These are phyloP conservation scores for Euborellia annulipes DNA, from an alignment of 1,140 invertebrate species.

Conservation along the genomic window DNA sequence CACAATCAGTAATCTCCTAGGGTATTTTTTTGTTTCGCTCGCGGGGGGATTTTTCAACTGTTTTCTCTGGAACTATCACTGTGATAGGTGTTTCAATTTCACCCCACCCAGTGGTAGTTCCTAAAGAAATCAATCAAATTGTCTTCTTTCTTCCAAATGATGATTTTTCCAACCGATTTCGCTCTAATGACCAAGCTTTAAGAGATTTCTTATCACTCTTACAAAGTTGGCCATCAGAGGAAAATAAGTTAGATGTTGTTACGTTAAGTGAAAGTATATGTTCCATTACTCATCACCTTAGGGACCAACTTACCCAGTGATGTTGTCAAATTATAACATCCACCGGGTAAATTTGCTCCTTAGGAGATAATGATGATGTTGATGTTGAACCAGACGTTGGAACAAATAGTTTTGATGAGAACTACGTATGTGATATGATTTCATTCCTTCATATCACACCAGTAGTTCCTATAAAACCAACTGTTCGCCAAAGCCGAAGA, in stretches of 20 bases:
- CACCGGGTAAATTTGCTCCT: no score
- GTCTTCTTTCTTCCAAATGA: constrained; percentile 9
- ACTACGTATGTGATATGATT: no score
- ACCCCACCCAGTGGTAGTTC: constrained; percentile 12
- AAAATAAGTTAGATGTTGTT: constrained; percentile 19
- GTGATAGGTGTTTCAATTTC: constrained; percentile 10
- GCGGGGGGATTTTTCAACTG: no score
- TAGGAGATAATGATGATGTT: no score
- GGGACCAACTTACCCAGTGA: constrained; percentile 12
- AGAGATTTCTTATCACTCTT: constrained; percentile 31
- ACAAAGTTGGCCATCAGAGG: constrained; percentile 46
- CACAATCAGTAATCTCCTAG: no score
- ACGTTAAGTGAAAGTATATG: constrained; percentile 6
- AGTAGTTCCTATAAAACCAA: no score
- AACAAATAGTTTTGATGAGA: no score
- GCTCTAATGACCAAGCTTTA: constrained; percentile 47
- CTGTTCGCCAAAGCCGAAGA: no score
- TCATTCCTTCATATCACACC: no score
- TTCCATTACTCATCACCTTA: constrained; percentile 17
- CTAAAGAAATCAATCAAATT: constrained; percentile 4
- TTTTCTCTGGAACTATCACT: constrained; percentile 13
- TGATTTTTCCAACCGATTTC: constrained; percentile 24
- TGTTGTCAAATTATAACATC: constrained; percentile 6
- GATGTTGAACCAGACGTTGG: no score
- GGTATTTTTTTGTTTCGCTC: no score